Conservation (phyloP, 2,113 vertebrate genomes). For the Ctenodactylus gundi region DNA sequence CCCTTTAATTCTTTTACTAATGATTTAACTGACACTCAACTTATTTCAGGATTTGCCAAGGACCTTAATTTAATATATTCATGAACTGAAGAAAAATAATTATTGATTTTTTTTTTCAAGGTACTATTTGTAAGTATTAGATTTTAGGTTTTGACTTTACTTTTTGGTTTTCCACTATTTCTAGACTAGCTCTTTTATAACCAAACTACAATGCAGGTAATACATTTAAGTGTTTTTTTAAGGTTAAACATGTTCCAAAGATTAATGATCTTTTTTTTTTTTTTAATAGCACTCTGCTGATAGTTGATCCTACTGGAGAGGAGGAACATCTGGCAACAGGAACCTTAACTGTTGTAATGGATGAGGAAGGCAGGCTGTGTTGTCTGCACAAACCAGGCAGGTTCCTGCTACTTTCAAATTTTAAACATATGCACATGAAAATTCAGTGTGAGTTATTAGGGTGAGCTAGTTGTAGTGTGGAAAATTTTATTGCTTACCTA, state of each 20-base stretch:
- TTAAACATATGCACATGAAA: background rate
- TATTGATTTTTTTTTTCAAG: background rate
- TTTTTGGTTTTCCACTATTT: background rate
- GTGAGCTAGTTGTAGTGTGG: background rate
- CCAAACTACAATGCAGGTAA: background rate
- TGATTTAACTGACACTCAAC: background rate
- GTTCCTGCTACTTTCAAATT: background rate
- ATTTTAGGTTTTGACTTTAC: background rate
- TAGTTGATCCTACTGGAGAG: constrained; percentile 94
- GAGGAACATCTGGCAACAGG: constrained; percentile 93
- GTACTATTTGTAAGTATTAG: accelerated
- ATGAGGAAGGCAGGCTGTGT: constrained; percentile 91
- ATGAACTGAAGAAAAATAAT: background rate
- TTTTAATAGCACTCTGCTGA: constrained; percentile 87
- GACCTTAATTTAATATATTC: background rate
- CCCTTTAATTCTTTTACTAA: background rate
- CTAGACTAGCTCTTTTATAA: background rate
- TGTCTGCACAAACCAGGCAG: constrained; percentile 95
- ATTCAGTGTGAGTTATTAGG: background rate
- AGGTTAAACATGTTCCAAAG: background rate
- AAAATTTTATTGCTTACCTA: background rate
- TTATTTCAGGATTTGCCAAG: background rate
- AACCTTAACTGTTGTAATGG: constrained; percentile 91
- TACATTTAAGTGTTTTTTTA: background rate
- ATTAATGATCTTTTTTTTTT: constrained; percentile 21